These are phyloP conservation scores for Microctenopoma stevenorrisi DNA, from an alignment of 2,797 vertebrate genomes.

Conservation along the genomic window DNA sequence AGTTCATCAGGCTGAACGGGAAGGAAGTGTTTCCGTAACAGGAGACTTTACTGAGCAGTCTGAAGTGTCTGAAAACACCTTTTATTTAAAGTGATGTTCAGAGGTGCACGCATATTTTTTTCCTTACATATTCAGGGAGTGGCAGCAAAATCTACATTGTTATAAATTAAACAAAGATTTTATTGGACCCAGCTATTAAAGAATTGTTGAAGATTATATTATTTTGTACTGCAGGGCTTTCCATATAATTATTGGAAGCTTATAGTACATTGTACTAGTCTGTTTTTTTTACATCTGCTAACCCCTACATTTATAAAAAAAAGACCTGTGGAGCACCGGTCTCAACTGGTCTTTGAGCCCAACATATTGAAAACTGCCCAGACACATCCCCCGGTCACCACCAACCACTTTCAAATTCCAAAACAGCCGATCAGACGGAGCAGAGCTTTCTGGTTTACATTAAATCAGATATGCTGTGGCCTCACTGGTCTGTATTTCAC, in stretches of 20 bases:
- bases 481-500: conserved; percentile 61
- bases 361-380: conserved; percentile 52
- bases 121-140: background rate
- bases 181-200: too few species aligned
- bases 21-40: conserved; percentile 63
- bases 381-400: conserved; percentile 54
- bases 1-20: conserved; percentile 23
- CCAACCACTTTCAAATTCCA: conserved; percentile 48
- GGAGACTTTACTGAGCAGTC: conserved; percentile 21
- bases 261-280: too few species aligned
- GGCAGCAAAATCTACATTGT: too few species aligned
- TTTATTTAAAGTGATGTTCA: background rate
- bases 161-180: too few species aligned
- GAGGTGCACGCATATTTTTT: background rate
- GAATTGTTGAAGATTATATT: too few species aligned
- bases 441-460: conserved; percentile 70
- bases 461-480: conserved; percentile 60
- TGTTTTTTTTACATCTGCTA: background rate
- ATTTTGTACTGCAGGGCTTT: too few species aligned
- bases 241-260: too few species aligned
- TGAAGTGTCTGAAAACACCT: background rate
- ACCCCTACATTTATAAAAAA: background rate
- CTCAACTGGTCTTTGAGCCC: conserved; percentile 39
- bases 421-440: conserved; percentile 46
- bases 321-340: conserved; percentile 6